Base-by-base conservation (phyloP, 2,888 invertebrate species). In the Vesta saturnalis region DNA sequence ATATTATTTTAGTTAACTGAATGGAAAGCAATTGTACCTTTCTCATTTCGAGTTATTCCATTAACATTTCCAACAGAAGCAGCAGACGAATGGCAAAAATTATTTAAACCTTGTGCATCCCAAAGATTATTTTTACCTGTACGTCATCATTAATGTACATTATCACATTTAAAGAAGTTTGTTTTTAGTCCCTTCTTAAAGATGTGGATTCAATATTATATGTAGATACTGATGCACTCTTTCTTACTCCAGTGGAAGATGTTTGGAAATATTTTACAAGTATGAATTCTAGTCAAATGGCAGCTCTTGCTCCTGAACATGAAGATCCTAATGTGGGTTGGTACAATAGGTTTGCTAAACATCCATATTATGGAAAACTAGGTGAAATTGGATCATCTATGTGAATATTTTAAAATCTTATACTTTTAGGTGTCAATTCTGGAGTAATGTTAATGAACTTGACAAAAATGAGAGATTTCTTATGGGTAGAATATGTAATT, bases 381-480 rank as follows among this genome's bases (percentile, higher is more conserved):
- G 93, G 93, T 93, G 85, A 71, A n/a, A 39, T n/a, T 39, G 3
- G 2, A 10, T 3, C n/a, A 3, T 65, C 49, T 46, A 22, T 1
- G n/a, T 18, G 16, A 10, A 8, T 4, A 52, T n/a, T 5, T 12
- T 30, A 3, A n/a, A 30, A 19, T 16, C n/a, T 15, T 15, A 30
- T 8, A 6, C 2, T 77, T 80, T 59, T 79, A 93, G 97, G 97
- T 67, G 90, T 98, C 0, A 98, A 98, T 85, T 97, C 97, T 0
- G 98, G 97, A 39, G 96, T 98, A 0, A 97, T 98, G 97, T 84
- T 98, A 59, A 98, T 98, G 97, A 97, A 98, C 84, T 85, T 98
- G 60, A 96, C 96, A 0, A 88, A 94, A 78, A 94, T 98, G 94
- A 86, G 97, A 69, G 84, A 87, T 22, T 94, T 96, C 77, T 88